Evolutionary conservation across 2,113 vertebrate species (phyloP).

Genomic region (Brachypodius melanocephalos): DNA sequence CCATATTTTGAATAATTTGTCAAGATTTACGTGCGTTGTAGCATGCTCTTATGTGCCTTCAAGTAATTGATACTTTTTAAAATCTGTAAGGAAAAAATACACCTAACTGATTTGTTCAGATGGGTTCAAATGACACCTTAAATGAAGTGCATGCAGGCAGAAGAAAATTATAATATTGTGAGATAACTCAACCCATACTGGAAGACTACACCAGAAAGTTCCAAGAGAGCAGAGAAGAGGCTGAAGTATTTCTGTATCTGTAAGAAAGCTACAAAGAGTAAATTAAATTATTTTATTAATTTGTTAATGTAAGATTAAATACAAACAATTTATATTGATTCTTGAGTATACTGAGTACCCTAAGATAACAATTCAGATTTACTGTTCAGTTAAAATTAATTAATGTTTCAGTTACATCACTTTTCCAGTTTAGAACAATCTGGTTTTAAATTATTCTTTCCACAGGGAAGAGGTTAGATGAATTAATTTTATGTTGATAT

Average conservation of each 20-base stretch:
- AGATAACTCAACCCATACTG: neutral
- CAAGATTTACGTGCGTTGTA: neutral
- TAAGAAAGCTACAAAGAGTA: neutral
- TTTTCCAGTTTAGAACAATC: neutral
- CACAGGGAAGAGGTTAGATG: neutral
- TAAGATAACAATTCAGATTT: neutral
- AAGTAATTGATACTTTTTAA: neutral
- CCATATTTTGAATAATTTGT: neutral
- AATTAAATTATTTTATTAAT: neutral
- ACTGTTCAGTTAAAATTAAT: neutral
- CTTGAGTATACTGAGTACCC: neutral
- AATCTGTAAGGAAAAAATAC: neutral
- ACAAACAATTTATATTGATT: neutral
- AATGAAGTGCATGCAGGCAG: neutral
- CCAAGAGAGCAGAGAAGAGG: neutral
- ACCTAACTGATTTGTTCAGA: neutral
- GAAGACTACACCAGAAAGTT: neutral
- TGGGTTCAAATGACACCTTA: neutral
- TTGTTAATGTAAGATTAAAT: neutral
- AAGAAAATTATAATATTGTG: neutral
- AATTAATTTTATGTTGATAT: slow-evolving; percentile 35
- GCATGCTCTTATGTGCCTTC: neutral
- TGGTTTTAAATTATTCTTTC: slow-evolving; percentile 26
- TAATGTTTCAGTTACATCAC: neutral
- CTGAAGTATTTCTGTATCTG: neutral